Evolutionary conservation across 1,140 invertebrate genomes (phyloP), one percentile per base, ranked within the genome.

Genomic region (Arion vulgaris): DNA sequence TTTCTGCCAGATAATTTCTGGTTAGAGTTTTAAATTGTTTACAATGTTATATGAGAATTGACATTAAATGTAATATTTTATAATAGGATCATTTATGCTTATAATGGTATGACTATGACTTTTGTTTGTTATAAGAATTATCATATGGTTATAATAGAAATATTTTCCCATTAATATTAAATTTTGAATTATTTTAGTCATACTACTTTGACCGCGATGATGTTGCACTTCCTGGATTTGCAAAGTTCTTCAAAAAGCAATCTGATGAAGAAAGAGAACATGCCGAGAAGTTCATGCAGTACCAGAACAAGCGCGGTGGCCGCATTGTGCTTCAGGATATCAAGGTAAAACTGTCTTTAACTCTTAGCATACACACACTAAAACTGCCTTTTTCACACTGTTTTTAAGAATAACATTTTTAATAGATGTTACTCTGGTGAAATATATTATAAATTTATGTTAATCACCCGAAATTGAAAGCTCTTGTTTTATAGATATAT

Each of bases 281-380:
- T 89, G 96, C 95, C 0, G 94, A 95, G 91, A 94, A 93, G 83
- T 89, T 95, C 17, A 95, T 97, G 93, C 94, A 94, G 72, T 97
- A 97, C 89, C 94, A 96, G 92, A 97, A 96, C 90, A 95, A 95
- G 87, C 93, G 97, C 39, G 97, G 97, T 9, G 96, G 96, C 0
- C 91, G 93, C 19, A 93, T 97, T 83, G 92, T 94, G 34, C 76
- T 78, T n/a, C 76, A 78, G 53, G 62, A 78, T n/a, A 78, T 78
- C 53, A 78, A 78, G 76, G 76, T 78, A 78, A 78, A 28, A 7
- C 32, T n/a, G n/a, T n/a, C n/a, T n/a, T n/a, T n/a, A n/a, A n/a
- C n/a, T n/a, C n/a, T n/a, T n/a, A n/a, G n/a, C n/a, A n/a, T n/a
- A n/a, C n/a, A n/a, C n/a, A n/a, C n/a, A n/a, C n/a, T n/a, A 13